Base-by-base conservation (phyloP, 2,888 invertebrate genomes). In the Tachina lurida region DNA sequence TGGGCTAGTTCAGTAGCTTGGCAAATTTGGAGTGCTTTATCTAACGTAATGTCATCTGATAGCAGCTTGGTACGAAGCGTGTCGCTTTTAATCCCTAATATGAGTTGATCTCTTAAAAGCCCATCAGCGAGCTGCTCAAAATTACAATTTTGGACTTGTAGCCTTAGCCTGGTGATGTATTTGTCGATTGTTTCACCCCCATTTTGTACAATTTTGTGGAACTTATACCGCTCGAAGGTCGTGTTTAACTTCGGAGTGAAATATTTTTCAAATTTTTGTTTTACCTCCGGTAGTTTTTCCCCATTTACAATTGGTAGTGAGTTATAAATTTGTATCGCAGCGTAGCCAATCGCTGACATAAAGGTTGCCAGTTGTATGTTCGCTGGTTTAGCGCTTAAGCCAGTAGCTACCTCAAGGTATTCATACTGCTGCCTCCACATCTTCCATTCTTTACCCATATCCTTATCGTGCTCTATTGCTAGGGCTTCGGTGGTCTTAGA, bases 171-270 rank as follows among this genome's bases (percentile, higher is more conserved):
- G n/a, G 54, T 54, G 5, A 54, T 54, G 9, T 70, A 74, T 19
- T 74, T 52, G 17, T 74, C 63, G 7, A 74, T 74, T n/a, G 31
- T 74, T 60, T 74, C 62, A 15, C 73, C 39, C 10, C 62, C 73
- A 31, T 60, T 45, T n/a, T 74, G 73, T 17, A 73, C n/a, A 45
- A 74, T 62, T 62, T 75, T 63, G 41, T 65, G 65, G 10, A 76
- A 76, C 17, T 45, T 76, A 22, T 65, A 65, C 17, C 75, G 54
- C 19, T 76, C 43, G 12, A 76, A 65, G 8, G 75, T 65, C 10
- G 31, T 54, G 45, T 76, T 63, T 4, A 54, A 12, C 31, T 65
- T 65, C n/a, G 65, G 65, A 8, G 71, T 73, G 12, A 73, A 73
- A 60, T 73, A 73, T 13, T 10, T 31, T 31, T 71, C 15, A 45